Base-by-base conservation (phyloP, 2,113 vertebrate genomes). In the Thunnus thynnus region DNA sequence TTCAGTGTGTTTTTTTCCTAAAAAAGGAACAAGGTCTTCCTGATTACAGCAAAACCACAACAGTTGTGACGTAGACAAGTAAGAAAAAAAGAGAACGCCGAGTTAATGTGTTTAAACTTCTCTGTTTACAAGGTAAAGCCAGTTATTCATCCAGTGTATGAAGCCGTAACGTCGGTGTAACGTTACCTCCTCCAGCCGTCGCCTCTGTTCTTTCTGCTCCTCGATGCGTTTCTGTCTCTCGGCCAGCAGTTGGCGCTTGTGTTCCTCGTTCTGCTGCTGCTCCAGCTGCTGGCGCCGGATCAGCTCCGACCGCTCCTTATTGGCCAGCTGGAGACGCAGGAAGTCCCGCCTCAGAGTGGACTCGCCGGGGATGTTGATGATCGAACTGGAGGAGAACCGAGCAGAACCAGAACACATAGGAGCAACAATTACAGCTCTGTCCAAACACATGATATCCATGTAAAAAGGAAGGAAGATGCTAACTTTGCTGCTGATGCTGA, bases 221-320 rank as follows among this genome's bases (percentile, higher is more conserved):
- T 99, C 98, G 0, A 99, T 99, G 72, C 98, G 96, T 74, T 99
- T 99, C 95, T 99, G 98, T 69, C 98, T 93, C 92, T 99, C 98
- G 0, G 98, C 98, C 96, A 99, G 93, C 18, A 99, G 93, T 72
- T 99, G 98, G 71, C 98, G 92, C 91, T 99, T 99, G 94, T 99
- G 98, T 62, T 99, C 98, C 88, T 99, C 98, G 0, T 99, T 99
- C 94, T 99, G 98, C 94, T 99, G 98, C 95, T 99, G 98, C 91
- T 99, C 97, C 92, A 98, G 95, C 94, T 99, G 98, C 93, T 99
- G 98, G n/a, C 98, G 88, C 11, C 98, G 95, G 89, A 99, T 94
- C 0, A 98, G 97, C 94, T 99, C 98, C 0, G 98, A 99, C 0
- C 98, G 96, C 89, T 99, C 97, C 93, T 99, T 99, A 91, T 99